Percentiles rank a stretch among this genome's conserved stretches.
Evolutionary conservation across 1,140 invertebrate species (phyloP).

Genomic region (Nebria ingens): DNA sequence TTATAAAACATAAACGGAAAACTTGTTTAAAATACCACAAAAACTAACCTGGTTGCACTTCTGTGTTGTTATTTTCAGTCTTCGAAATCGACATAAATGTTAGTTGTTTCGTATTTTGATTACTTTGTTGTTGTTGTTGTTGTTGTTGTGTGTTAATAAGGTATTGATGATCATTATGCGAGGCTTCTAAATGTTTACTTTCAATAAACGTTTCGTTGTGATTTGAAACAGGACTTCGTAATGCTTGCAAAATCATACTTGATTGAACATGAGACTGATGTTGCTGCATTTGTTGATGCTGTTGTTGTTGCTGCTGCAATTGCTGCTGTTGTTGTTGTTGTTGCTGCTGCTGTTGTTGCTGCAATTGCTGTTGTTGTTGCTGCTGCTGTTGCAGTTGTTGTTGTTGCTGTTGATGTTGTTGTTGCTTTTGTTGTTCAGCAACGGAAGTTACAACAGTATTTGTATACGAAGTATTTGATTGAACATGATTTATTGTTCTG

Average conservation of each 20-base stretch:
- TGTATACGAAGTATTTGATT: neutral
- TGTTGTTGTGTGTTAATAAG: neutral
- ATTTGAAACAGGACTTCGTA: neutral
- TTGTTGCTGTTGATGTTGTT: conserved; percentile 19
- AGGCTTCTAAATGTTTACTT: neutral
- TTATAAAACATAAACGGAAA: neutral
- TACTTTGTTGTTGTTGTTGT: neutral
- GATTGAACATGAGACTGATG: conserved; percentile 19
- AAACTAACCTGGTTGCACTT: neutral
- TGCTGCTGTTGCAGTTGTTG: conserved; percentile 20
- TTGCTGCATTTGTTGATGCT: conserved; percentile 30
- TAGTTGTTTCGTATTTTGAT: neutral
- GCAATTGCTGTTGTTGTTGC: conserved; percentile 20
- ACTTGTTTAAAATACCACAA: neutral
- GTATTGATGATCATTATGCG: neutral
- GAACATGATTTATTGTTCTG: neutral
- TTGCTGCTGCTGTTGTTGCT: conserved; percentile 32
- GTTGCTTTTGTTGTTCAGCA: conserved; percentile 17
- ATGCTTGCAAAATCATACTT: neutral
- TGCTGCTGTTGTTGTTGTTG: neutral
- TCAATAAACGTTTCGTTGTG: neutral
- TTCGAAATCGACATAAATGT: neutral
- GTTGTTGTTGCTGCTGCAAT: conserved; percentile 32
- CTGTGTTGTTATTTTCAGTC: conserved; percentile 4
- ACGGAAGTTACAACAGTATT: conserved; percentile 1